phyloP scores from a whole-genome alignment of 2,797 vertebrate genomes.

The Cephalopachus bancanus region DNA sequence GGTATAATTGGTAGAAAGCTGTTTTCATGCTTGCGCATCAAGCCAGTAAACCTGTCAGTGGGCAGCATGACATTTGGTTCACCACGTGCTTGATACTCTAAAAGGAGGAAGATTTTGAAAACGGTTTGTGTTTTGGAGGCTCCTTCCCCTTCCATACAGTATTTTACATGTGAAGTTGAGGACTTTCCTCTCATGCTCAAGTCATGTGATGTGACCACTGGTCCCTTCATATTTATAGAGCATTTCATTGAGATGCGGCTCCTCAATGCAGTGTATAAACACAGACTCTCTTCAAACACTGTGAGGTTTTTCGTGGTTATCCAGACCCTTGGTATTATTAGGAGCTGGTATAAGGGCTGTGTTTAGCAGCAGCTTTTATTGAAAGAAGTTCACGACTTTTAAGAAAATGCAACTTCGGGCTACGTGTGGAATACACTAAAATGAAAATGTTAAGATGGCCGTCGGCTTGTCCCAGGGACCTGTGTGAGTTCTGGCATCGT shows the following conservation, averaged over 20 bases:
- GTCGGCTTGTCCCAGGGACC: background rate
- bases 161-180: background rate
- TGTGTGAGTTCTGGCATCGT: background rate
- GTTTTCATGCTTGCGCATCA: background rate
- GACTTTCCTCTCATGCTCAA: background rate
- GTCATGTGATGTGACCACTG: background rate
- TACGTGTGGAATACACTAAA: background rate
- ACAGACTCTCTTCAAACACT: slow-evolving; percentile 16
- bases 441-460: background rate
- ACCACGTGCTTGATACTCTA: background rate
- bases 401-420: slow-evolving; percentile 1
- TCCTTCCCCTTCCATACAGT: background rate
- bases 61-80: background rate
- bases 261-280: slow-evolving; percentile 22
- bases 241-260: slow-evolving; percentile 2
- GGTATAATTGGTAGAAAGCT: background rate
- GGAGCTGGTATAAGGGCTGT: background rate
- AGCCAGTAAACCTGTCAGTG: background rate
- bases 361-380: slow-evolving; percentile 35
- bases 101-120: background rate
- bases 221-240: background rate
- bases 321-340: slow-evolving; percentile 16
- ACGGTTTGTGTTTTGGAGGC: background rate
- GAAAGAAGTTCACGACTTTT: slow-evolving; percentile 39
- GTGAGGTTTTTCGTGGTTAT: background rate